Evolutionary conservation across 2,113 vertebrate genomes (phyloP), one percentile per base, ranked within the genome.

Genomic region (Brachirus orientalis): DNA sequence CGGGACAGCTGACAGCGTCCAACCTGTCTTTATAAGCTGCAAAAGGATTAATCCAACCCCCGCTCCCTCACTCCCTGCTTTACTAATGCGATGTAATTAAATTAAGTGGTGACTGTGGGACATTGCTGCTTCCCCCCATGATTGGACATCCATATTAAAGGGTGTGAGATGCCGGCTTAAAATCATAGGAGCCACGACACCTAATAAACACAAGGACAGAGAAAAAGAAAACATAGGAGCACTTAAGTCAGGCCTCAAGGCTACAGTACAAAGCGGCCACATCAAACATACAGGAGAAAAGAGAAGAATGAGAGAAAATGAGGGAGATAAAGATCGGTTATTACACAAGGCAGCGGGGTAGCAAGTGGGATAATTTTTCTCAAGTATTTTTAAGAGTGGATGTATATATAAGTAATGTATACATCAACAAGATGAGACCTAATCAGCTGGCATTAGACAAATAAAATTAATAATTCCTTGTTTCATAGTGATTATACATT

Each of bases 11-110:
- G 77, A 86, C 79, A 77, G 67, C 66, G 73, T 80, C 83, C 81
- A 86, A 88, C 89, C 87, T 90, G 87, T 69, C 77, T 84, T 59
- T 69, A 82, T 87, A 85, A 86, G 44, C 79, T 82, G 79, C 71
- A 71, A 61, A n/a, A 56, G 75, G 71, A 87, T 85, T 86, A 88
- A 80, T 62, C 80, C 72, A 55, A 69, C 45, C 11, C 47, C 35
- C 28, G 13, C 44, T 3, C n/a, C n/a, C 64, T 55, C 66, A 50
- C 65, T 73, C 55, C 20, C 52, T 69, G 76, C 76, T 66, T 71
- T 85, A 69, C 76, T 89, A 90, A 92, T 87, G 87, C 84, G 76
- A 88, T 79, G 72, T 89, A 90, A 91, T 92, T 90, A 84, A 88
- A 90, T 89, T 87, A 90, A 89, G 85, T 78, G 36, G 73, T 77